A percentile compares a stretch with the other conserved stretches of the same genome.
Evolutionary conservation across 1,140 invertebrate species (phyloP).

Genomic region (Euwallacea similis): DNA sequence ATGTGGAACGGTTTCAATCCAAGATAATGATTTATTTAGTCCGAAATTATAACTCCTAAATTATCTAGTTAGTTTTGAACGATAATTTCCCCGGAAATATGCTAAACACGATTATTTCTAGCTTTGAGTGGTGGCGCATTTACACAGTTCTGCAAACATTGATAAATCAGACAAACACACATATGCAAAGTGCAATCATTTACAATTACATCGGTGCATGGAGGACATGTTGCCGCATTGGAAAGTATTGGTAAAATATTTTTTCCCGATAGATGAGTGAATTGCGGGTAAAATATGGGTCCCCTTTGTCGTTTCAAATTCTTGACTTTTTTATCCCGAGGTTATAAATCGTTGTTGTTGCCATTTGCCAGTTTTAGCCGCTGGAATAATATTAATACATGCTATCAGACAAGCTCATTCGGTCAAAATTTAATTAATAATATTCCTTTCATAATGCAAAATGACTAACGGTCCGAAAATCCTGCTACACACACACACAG

Average conservation of each 20-base stretch:
- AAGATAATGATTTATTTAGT: no score
- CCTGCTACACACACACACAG: background rate
- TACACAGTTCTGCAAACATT: slow-evolving; percentile 7
- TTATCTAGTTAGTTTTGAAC: no score
- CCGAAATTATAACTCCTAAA: no score
- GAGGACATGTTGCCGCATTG: background rate
- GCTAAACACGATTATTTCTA: slow-evolving; percentile 9
- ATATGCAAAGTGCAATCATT: background rate
- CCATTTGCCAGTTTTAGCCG: background rate
- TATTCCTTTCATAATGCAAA: slow-evolving; percentile 5
- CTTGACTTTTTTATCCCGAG: background rate
- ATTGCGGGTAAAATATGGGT: no score
- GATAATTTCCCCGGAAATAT: background rate
- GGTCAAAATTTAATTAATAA: slow-evolving; percentile 6
- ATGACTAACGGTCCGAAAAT: slow-evolving; percentile 7
- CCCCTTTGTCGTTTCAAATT: no score
- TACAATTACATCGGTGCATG: background rate
- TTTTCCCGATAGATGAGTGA: no score
- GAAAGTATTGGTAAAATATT: no score
- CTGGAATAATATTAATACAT: background rate
- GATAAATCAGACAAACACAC: slow-evolving; percentile 3
- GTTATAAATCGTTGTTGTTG: background rate
- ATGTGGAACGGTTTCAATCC: no score
- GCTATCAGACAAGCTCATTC: background rate
- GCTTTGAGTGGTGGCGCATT: background rate